A percentile compares a stretch with the other conserved stretches of the same genome.
These are phyloP conservation scores for Ophonus ardosiacus DNA, from an alignment of 2,888 invertebrate genomes.

Conservation along the genomic window DNA sequence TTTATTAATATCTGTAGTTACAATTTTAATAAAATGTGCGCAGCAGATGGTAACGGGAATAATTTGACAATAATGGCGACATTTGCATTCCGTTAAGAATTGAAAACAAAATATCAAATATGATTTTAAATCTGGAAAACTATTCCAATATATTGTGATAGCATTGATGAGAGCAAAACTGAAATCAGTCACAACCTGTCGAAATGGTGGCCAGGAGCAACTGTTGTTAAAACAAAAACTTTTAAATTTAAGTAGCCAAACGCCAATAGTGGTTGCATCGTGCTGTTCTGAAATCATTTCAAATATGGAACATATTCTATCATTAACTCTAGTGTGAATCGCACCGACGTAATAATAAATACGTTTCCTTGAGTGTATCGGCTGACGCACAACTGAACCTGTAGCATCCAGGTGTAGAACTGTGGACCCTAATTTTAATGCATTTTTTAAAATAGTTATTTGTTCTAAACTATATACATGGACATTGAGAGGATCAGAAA, in stretches of 20 bases:
- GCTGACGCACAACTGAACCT: constrained; percentile 17
- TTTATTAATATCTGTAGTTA: constrained; percentile 5
- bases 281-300: constrained; percentile 23
- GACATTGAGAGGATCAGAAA: not conserved
- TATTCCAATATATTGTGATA: constrained; percentile 1
- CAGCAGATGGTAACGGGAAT: constrained; percentile 20
- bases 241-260: constrained; percentile 45
- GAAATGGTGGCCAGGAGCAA: constrained; percentile 27
- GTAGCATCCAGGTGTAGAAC: constrained; percentile 18
- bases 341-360: constrained; percentile 32
- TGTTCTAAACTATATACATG: not conserved
- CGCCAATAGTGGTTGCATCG: constrained; percentile 2
- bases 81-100: not conserved
- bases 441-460: not conserved
- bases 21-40: constrained; percentile 15
- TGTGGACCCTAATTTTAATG: not conserved
- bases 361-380: not conserved
- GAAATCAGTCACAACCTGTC: constrained; percentile 1
- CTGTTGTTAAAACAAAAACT: not conserved
- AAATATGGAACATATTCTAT: constrained; percentile 7
- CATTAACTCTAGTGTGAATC: not conserved
- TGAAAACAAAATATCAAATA: constrained; percentile 7
- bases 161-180: constrained; percentile 41
- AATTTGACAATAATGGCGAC: not conserved
- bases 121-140: constrained; percentile 26